Evolutionary conservation across 1,140 invertebrate species (phyloP), one percentile per base, ranked within the genome.

Genomic region (Drosophila rufa): DNA sequence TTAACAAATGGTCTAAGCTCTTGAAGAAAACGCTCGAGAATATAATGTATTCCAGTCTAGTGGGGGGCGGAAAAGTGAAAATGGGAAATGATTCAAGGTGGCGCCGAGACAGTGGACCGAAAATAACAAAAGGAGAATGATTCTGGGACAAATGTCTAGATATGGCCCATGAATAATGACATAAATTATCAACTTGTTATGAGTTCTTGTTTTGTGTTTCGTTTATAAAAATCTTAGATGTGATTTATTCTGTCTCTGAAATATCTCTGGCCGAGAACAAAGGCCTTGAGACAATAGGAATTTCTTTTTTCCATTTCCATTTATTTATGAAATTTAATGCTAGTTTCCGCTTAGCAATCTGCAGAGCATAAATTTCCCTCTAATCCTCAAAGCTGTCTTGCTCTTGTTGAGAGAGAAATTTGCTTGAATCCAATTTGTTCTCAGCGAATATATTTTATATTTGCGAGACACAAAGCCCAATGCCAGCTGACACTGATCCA

Each of bases 1-100:
- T 73, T 62, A 83, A 89, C 84, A 87, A 89, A 85, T 85, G 82
- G 56, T 56, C 53, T 53, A 15, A 55, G 33, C 45, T 19, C 17
- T 22, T 33, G n/a, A 17, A 25, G 17, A 22, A 64, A 14, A 46
- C 38, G 25, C 12, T 40, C 25, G 12, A 4, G n/a, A 25, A 8
- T 11, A 15, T 51, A 73, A 73, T 73, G 46, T 45, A 71, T 50
- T 73, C 69, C 43, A 70, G 33, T 48, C 47, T 12, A n/a, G 22
- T 15, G 27, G 5, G 12, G 61, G 51, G 11, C 14, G 45, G 43
- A 38, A 71, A 59, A 71, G 51, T 42, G 66, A 48, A 71, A 73
- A 40, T 64, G 50, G 50, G 19, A 22, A 64, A 56, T 43, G 38
- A 11, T 17, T n/a, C 42, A 66, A 60, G 58, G 64, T 47, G 56